Percentiles rank a stretch among this genome's conserved stretches.
phyloP scores from a whole-genome alignment of 2,113 vertebrate genomes.

The Hippolais icterina region DNA sequence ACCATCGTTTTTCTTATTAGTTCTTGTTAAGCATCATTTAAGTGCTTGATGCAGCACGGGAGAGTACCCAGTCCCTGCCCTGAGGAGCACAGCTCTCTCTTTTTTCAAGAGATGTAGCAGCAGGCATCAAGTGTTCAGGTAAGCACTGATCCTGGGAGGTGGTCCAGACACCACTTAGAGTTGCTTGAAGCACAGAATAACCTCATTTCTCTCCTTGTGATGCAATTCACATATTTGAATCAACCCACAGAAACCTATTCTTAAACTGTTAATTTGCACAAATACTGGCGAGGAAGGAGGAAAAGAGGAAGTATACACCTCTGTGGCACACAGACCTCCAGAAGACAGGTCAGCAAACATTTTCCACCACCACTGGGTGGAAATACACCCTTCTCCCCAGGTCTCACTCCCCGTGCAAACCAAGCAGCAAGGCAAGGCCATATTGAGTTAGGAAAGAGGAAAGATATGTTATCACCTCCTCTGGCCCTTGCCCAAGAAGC shows the following conservation, averaged over 20 bases:
- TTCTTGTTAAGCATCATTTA: not conserved
- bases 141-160: not conserved
- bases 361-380: not conserved
- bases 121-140: not conserved
- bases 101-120: not conserved
- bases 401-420: accelerated
- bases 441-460: not conserved
- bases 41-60: not conserved
- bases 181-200: not conserved
- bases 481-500: not conserved
- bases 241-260: not conserved
- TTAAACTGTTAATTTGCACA: not conserved
- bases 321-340: not conserved
- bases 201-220: not conserved
- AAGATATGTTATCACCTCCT: accelerated
- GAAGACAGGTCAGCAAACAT: accelerated
- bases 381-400: not conserved
- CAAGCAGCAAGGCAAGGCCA: not conserved
- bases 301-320: not conserved
- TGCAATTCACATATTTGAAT: not conserved
- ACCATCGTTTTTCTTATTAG: not conserved
- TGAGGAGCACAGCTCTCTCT: not conserved
- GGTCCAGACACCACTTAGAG: not conserved
- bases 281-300: not conserved
- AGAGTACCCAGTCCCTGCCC: not conserved